These are phyloP conservation scores for Drosophila vallismaia DNA, from an alignment of 2,888 invertebrate genomes.

Conservation along the genomic window DNA sequence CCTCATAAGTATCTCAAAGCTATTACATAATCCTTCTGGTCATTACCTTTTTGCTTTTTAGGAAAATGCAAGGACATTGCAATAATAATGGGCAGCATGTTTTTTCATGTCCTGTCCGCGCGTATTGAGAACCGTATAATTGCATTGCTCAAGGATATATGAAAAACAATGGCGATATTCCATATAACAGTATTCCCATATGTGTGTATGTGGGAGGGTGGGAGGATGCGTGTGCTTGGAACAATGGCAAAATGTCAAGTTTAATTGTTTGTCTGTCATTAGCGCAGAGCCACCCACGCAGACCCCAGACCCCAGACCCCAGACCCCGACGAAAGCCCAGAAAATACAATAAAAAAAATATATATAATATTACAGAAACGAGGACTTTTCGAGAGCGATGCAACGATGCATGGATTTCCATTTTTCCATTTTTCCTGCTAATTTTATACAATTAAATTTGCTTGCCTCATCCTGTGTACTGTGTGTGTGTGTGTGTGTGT, in stretches of 20 bases:
- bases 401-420: conserved; percentile 31
- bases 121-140: conserved; percentile 58
- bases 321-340: conserved; percentile 2
- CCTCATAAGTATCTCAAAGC: neutral
- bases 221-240: conserved; percentile 13
- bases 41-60: neutral
- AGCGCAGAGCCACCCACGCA: conserved; percentile 44
- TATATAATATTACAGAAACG: neutral
- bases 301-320: neutral
- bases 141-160: conserved; percentile 66
- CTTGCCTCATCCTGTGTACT: conserved; percentile 47
- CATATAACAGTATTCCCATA: neutral
- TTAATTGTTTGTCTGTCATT: conserved; percentile 75
- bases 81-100: conserved; percentile 9
- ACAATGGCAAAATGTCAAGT: conserved; percentile 73
- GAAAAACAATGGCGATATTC: conserved; percentile 14
- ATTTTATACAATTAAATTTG: conserved; percentile 73
- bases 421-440: conserved; percentile 33
- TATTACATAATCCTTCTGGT: neutral
- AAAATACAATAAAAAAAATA: neutral
- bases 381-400: conserved; percentile 27
- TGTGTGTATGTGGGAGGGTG: conserved; percentile 1
- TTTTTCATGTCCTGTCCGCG: conserved; percentile 25
- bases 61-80: neutral
- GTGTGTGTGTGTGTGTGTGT: conserved; percentile 9